phyloP scores from a whole-genome alignment of 2,888 invertebrate species.

The Labia minor region DNA sequence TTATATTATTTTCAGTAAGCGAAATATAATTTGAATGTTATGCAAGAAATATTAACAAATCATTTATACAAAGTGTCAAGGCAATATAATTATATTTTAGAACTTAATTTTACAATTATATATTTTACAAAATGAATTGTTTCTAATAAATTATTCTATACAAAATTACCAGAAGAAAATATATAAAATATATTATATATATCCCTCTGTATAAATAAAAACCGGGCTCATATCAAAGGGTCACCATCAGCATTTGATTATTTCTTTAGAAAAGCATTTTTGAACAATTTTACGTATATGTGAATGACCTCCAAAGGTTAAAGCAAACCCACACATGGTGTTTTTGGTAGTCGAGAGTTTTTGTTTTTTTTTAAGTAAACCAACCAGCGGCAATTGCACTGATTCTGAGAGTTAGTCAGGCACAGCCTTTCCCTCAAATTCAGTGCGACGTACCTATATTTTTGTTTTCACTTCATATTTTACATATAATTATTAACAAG shows the following conservation, averaged over 20 bases:
- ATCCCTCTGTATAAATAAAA: constrained; percentile 5
- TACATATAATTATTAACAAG: constrained; percentile 20
- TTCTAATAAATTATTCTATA: constrained; percentile 5
- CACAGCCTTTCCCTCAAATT: too few relatives aligned
- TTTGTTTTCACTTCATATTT: not conserved
- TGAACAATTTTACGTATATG: constrained; percentile 13
- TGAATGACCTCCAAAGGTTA: constrained; percentile 1
- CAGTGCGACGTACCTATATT: too few relatives aligned
- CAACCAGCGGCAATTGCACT: not conserved
- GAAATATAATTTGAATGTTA: not conserved
- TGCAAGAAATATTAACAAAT: constrained; percentile 4
- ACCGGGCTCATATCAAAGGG: constrained; percentile 8
- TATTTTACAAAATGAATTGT: constrained; percentile 6
- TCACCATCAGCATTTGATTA: not conserved
- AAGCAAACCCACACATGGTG: constrained; percentile 8
- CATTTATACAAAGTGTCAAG: not conserved
- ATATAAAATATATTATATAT: constrained; percentile 13
- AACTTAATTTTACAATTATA: not conserved
- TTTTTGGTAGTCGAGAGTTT: not conserved
- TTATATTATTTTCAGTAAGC: not conserved
- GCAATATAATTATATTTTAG: not conserved
- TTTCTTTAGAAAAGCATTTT: not conserved
- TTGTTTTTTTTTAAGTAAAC: not conserved
- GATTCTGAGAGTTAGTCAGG: too few relatives aligned
- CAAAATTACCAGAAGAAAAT: not conserved